Conservation (phyloP, 2,888 invertebrate genomes). For the Oligia strigilis region DNA sequence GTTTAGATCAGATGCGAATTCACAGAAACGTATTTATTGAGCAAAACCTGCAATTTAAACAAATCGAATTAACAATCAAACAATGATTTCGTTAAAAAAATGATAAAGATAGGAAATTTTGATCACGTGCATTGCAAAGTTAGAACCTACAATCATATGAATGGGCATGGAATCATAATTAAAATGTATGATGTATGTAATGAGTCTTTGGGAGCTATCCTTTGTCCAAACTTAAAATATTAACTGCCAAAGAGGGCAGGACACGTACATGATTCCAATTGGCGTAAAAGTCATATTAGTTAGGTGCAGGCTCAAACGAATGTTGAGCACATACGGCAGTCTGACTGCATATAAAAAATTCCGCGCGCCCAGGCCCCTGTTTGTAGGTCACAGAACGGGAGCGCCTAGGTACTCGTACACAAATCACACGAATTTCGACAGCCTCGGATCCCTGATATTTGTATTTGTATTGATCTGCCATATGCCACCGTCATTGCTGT, state of each 20-base stretch:
- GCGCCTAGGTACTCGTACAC: constrained; percentile 65
- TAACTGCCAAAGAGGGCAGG: neutral
- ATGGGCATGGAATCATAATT: too few species aligned
- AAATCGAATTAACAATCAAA: neutral
- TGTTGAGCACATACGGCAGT: constrained; percentile 65
- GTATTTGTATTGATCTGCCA: constrained; percentile 75
- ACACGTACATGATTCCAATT: constrained; percentile 34
- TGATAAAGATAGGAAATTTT: neutral
- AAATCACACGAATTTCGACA: constrained; percentile 75
- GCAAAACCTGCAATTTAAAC: neutral
- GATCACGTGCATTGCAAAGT: neutral
- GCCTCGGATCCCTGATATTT: constrained; percentile 68
- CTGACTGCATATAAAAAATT: constrained; percentile 74
- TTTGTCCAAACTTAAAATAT: neutral
- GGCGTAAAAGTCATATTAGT: constrained; percentile 40
- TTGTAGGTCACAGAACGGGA: constrained; percentile 73
- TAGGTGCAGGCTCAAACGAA: constrained; percentile 55
- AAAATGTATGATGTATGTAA: neutral
- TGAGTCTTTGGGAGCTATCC: neutral
- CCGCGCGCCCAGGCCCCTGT: constrained; percentile 65
- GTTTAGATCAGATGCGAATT: neutral
- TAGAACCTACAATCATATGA: neutral
- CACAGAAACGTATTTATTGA: neutral
- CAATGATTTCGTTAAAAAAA: neutral
- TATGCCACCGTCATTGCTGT: constrained; percentile 62